A percentile compares a stretch with the other conserved stretches of the same genome.
Conservation (phyloP, 2,113 vertebrate species). For the Corydoras maculifer region DNA sequence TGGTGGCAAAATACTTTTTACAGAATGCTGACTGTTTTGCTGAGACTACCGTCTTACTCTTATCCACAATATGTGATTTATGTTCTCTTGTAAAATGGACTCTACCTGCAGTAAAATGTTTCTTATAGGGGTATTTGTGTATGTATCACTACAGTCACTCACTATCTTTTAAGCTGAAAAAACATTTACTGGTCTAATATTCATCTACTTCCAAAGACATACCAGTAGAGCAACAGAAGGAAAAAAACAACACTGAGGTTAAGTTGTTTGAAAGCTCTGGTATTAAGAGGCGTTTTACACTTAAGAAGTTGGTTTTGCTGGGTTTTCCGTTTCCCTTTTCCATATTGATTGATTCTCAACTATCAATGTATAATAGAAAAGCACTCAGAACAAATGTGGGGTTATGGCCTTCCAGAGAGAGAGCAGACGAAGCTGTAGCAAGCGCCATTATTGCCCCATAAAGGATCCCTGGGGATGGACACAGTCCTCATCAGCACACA, state of each 20-base stretch:
- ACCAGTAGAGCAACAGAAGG: conserved; percentile 38
- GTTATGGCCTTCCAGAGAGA: conserved; percentile 74
- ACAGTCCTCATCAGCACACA: conserved; percentile 75
- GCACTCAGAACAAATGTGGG: conserved; percentile 78
- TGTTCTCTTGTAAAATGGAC: background rate
- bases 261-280: conserved; percentile 76
- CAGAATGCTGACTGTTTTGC: background rate
- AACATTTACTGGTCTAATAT: conserved; percentile 34
- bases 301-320: conserved; percentile 78
- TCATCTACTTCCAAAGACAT: conserved; percentile 25
- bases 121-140: background rate
- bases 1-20: background rate
- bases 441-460: conserved; percentile 77
- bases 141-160: background rate
- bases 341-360: conserved; percentile 78
- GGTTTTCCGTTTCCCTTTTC: conserved; percentile 72
- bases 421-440: conserved; percentile 67
- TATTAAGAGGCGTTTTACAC: conserved; percentile 82
- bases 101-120: background rate
- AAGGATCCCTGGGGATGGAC: conserved; percentile 69
- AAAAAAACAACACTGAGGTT: conserved; percentile 69
- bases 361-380: conserved; percentile 82
- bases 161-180: conserved; percentile 15
- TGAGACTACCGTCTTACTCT: background rate
- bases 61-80: conserved; percentile 2